Percentiles rank a stretch among this genome's conserved stretches.
phyloP scores from a whole-genome alignment of 2,797 vertebrate species.

The Catharus ustulatus region DNA sequence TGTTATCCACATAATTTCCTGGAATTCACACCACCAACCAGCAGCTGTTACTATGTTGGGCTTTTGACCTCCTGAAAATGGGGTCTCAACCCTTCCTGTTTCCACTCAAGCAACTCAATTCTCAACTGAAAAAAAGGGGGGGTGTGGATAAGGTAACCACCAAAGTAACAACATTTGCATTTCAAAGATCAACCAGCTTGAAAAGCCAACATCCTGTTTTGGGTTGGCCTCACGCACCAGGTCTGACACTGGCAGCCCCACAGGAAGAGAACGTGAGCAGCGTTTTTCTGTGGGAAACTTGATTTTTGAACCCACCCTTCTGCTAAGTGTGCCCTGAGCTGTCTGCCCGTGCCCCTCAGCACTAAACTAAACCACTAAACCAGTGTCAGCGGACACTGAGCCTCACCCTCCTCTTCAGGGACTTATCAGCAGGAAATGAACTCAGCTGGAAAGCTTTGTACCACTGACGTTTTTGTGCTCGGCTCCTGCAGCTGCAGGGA shows the following conservation, averaged over 20 bases:
- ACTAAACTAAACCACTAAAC: background rate
- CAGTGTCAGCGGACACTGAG: background rate
- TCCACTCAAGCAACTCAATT: background rate
- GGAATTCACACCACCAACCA: background rate
- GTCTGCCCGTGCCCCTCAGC: background rate
- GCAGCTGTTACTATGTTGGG: background rate
- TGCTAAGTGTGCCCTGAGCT: background rate
- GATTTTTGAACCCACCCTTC: background rate
- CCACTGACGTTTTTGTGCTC: slow-evolving; percentile 27
- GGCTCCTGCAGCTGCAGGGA: slow-evolving; percentile 65
- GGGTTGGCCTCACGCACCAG: background rate
- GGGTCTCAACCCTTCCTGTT: slow-evolving; percentile 1
- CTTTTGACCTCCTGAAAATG: background rate
- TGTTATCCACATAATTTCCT: background rate
- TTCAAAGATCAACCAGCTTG: slow-evolving; percentile 42
- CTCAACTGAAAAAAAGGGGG: background rate
- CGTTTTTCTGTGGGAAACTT: background rate
- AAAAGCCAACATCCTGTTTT: slow-evolving; percentile 76
- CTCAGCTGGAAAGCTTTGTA: slow-evolving; percentile 61
- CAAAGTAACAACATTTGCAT: slow-evolving; percentile 26
- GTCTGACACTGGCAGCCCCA: slow-evolving; percentile 2
- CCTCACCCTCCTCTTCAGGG: slow-evolving; percentile 60
- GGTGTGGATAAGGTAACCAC: background rate
- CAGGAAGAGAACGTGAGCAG: slow-evolving; percentile 58
- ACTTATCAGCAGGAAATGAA: slow-evolving; percentile 73